Conservation (phyloP, 1,140 invertebrate species). For the Ceratosolen fusciceps region DNA sequence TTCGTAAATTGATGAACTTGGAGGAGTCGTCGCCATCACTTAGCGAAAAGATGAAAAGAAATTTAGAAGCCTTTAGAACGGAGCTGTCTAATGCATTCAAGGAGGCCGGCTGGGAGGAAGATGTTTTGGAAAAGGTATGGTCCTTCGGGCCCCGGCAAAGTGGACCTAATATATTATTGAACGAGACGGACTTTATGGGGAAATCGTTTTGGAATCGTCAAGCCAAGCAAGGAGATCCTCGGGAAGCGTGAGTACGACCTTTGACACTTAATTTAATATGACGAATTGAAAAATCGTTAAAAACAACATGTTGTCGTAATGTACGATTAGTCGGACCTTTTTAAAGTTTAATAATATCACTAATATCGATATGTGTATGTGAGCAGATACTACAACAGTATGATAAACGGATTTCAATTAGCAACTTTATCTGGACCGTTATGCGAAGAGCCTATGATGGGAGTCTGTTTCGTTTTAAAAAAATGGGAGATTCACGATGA, state of each 20-base stretch:
- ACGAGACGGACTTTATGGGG: slow-evolving; percentile 76
- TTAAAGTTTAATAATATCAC: too few species aligned
- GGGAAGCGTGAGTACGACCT: slow-evolving; percentile 62
- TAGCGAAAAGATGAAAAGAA: slow-evolving; percentile 72
- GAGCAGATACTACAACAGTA: slow-evolving; percentile 79
- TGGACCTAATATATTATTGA: slow-evolving; percentile 91
- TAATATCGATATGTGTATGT: background rate
- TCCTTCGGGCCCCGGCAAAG: slow-evolving; percentile 90
- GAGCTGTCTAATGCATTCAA: slow-evolving; percentile 78
- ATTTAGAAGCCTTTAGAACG: slow-evolving; percentile 75
- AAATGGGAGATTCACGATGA: slow-evolving; percentile 79
- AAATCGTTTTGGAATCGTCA: slow-evolving; percentile 63
- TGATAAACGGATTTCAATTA: slow-evolving; percentile 96
- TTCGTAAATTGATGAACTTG: slow-evolving; percentile 52
- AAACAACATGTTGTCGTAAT: too few species aligned
- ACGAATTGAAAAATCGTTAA: too few species aligned
- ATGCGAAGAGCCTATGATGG: slow-evolving; percentile 97
- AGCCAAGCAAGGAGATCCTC: slow-evolving; percentile 57
- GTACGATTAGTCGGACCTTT: too few species aligned
- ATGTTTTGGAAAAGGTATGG: slow-evolving; percentile 85
- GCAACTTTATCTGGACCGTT: slow-evolving; percentile 90
- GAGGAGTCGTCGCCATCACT: slow-evolving; percentile 61
- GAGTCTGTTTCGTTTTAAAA: slow-evolving; percentile 91
- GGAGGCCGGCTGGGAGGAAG: slow-evolving; percentile 73
- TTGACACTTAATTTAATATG: too few species aligned